These are phyloP conservation scores for Pygocentrus nattereri DNA, from an alignment of 2,797 vertebrate species.

Conservation along the genomic window DNA sequence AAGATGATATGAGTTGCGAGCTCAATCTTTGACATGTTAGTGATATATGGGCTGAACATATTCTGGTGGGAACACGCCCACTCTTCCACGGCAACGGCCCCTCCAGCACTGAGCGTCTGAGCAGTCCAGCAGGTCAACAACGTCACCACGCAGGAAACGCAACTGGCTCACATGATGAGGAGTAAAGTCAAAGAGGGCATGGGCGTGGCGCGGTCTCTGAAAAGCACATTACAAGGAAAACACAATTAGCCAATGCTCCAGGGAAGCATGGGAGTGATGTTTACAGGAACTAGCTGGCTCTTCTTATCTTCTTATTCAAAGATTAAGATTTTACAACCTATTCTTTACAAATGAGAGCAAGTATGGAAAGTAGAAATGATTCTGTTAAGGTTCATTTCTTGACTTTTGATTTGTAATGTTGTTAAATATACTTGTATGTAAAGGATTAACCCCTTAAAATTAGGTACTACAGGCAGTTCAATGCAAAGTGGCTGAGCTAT, in stretches of 20 bases:
- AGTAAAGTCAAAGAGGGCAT: constrained; percentile 89
- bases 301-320: too few relatives aligned
- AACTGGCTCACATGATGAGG: constrained; percentile 85
- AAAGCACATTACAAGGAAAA: constrained; percentile 3
- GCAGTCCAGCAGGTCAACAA: constrained; percentile 90
- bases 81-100: constrained; percentile 83
- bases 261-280: not conserved
- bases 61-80: constrained; percentile 89
- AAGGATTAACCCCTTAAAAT: too few relatives aligned
- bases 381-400: too few relatives aligned
- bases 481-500: too few relatives aligned
- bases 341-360: too few relatives aligned
- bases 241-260: not conserved
- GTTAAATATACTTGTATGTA: too few relatives aligned
- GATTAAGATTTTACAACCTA: too few relatives aligned
- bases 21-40: constrained; percentile 20
- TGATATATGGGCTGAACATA: constrained; percentile 87
- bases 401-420: too few relatives aligned
- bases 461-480: too few relatives aligned
- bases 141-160: constrained; percentile 87
- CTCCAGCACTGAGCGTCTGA: constrained; percentile 89
- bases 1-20: not conserved
- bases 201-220: constrained; percentile 83
- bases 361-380: too few relatives aligned
- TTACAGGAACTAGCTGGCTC: not conserved